Evolutionary conservation across 2,888 invertebrate genomes (phyloP).

Genomic region (Lypha dubia): DNA sequence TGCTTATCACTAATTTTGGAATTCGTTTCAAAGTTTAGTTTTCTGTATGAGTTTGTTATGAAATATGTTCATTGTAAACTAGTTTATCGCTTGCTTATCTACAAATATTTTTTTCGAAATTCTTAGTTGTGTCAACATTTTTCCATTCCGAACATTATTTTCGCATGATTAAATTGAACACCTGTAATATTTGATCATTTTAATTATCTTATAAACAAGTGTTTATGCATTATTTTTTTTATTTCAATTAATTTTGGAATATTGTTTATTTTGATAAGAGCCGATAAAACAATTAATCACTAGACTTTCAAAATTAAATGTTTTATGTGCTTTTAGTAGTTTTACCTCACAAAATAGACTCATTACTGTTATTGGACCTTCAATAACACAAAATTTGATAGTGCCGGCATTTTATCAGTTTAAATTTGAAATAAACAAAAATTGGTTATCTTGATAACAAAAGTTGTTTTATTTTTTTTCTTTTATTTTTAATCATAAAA

Average conservation of each 20-base stretch:
- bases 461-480: too few species aligned
- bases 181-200: background rate
- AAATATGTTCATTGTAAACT: background rate
- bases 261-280: too few species aligned
- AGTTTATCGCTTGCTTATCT: slow-evolving; percentile 12
- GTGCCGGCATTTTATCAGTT: background rate
- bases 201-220: background rate
- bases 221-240: background rate
- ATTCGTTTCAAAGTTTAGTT: too few species aligned
- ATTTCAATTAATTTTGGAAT: background rate
- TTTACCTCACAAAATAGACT: too few species aligned
- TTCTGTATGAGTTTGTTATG: background rate
- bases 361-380: background rate
- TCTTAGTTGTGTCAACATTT: slow-evolving; percentile 54
- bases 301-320: too few species aligned
- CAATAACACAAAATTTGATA: background rate
- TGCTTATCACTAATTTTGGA: too few species aligned
- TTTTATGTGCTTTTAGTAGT: too few species aligned
- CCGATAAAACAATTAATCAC: too few species aligned
- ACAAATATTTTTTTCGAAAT: slow-evolving; percentile 6
- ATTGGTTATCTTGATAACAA: too few species aligned
- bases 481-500: too few species aligned
- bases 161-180: slow-evolving; percentile 26
- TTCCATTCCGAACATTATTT: background rate
- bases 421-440: background rate